Evolutionary conservation across 2,113 vertebrate species (phyloP), one percentile per base, ranked within the genome.

Genomic region (Haplotaxodon microlepis): DNA sequence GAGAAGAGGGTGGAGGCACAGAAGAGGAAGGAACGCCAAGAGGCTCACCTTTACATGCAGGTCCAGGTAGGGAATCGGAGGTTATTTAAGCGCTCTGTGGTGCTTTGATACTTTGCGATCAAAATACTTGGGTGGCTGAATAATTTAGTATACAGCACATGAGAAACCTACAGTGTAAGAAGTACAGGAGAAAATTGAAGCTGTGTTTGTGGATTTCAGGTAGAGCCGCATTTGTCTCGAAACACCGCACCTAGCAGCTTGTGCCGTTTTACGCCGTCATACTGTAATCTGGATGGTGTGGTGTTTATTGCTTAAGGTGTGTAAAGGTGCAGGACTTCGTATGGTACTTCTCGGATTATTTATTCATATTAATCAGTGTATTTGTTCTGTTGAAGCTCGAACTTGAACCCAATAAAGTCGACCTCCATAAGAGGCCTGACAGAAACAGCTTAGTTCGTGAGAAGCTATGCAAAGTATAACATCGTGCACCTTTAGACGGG

Each of bases 21-120:
- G 94, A 99, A 99, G 94, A 97, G 99, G 90, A 99, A 99, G 96
- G 99, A 99, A 92, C 97, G 98, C 16, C 99, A 99, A 92, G 98
- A 99, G 94, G 99, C 99, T 87, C 98, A 99, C 66, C 98, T 99
- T 76, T 99, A 99, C 93, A 99, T 99, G 98, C 99, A 99, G 97
- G 98, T 99, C 88, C 99, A 99, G 99, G 99, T 99, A 91, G 29
- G 93, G 59, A 69, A 84, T 16, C 5, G 3, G 27, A 45, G 7
- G 40, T 16, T 31, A 13, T 38, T 83, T 3, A 29, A 53, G 47
- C 1, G 45, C 45, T 27, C 42, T 50, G 16, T 38, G 54, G 36
- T 42, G 16, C 53, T 81, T 40, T 82, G 53, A 57, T 59, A 42
- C 54, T 81, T 57, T 27, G 51, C n/a, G 17, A 51, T 78, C 73